A percentile compares a stretch with the other conserved stretches of the same genome.
phyloP scores from a whole-genome alignment of 2,888 invertebrate species.

The Amblyjoppa fuscipennis region DNA sequence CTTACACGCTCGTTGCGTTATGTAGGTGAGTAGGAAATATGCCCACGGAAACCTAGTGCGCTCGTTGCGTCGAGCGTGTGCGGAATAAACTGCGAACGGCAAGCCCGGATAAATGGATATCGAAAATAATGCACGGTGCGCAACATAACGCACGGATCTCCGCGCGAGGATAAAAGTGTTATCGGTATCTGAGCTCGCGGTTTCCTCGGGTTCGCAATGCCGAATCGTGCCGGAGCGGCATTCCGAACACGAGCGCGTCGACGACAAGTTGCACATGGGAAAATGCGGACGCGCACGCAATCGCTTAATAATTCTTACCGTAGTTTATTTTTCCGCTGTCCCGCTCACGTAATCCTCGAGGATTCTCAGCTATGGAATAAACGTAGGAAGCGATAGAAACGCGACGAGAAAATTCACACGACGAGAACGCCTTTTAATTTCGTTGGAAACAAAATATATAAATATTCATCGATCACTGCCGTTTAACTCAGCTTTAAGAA shows the following conservation, averaged over 20 bases:
- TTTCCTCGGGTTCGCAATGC: neutral
- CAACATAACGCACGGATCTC: neutral
- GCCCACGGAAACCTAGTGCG: conserved; percentile 12
- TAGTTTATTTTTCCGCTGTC: neutral
- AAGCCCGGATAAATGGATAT: neutral
- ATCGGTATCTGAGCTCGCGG: neutral
- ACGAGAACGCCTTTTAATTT: neutral
- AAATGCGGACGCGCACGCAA: neutral
- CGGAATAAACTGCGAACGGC: conserved; percentile 8
- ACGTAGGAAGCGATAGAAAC: neutral
- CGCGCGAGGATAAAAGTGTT: neutral
- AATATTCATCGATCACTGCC: neutral
- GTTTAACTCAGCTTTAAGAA: neutral
- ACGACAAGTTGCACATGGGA: neutral
- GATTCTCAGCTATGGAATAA: neutral
- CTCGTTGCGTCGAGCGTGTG: conserved; percentile 12
- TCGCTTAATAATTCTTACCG: neutral
- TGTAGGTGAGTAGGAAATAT: conserved; percentile 63
- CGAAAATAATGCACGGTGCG: neutral
- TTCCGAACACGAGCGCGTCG: neutral
- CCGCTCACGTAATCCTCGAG: neutral
- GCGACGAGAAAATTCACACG: conserved; percentile 10
- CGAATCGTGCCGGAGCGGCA: neutral
- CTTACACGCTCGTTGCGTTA: conserved; percentile 54
- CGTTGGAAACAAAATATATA: neutral